Evolutionary conservation across 2,113 vertebrate genomes (phyloP).

Genomic region (Zootoca vivipara): DNA sequence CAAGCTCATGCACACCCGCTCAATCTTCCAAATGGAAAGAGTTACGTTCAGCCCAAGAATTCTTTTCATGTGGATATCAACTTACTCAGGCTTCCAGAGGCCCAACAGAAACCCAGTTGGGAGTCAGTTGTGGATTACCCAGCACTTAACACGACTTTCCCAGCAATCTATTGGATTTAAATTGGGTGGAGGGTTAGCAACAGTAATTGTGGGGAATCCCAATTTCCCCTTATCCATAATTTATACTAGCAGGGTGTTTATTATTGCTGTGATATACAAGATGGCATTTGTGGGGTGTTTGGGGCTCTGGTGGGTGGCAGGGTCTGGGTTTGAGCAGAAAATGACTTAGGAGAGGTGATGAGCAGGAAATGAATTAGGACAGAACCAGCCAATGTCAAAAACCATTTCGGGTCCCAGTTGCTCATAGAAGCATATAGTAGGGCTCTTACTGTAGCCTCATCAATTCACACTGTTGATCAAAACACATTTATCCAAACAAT

Average conservation of each 20-base stretch:
- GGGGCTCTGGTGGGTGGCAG: background rate
- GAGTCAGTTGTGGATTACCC: constrained; percentile 30
- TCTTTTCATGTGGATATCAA: constrained; percentile 5
- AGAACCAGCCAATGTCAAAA: background rate
- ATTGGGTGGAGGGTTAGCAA: background rate
- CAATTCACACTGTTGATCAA: background rate
- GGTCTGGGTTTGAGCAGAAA: background rate
- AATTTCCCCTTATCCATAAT: constrained; percentile 1
- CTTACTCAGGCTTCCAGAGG: constrained; percentile 28
- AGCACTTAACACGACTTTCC: constrained; percentile 9
- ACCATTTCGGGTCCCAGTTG: background rate
- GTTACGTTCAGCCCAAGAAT: constrained; percentile 1
- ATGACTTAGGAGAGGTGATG: too few species aligned
- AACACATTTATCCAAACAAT: background rate
- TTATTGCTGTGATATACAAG: background rate
- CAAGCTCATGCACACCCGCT: background rate
- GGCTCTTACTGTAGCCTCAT: background rate
- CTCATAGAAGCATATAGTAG: background rate
- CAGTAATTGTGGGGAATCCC: background rate
- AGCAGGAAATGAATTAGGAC: too few species aligned
- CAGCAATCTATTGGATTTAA: background rate
- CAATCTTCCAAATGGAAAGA: constrained; percentile 13
- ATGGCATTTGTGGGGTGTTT: background rate
- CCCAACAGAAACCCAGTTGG: constrained; percentile 8
- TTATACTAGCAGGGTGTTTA: background rate